phyloP scores from a whole-genome alignment of 37 sponge, comb jelly and placozoan genomes.

The Amphimedon queenslandica region DNA sequence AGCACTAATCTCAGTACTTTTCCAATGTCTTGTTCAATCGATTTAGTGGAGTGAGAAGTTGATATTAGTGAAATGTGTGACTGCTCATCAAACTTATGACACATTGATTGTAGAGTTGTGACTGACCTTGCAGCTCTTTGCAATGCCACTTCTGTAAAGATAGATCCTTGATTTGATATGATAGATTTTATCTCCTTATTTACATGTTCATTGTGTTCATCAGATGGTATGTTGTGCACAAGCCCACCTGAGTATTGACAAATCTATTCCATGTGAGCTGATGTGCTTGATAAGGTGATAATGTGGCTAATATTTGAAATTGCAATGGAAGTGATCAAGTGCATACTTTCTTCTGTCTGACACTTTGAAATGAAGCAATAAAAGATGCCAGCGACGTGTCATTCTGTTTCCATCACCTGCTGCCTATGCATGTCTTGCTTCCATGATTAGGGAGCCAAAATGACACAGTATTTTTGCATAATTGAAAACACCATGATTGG shows the following conservation, averaged over 20 bases:
- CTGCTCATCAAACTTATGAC: slow-evolving; percentile 16
- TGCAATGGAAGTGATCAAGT: too few species aligned
- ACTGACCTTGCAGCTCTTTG: slow-evolving; percentile 28
- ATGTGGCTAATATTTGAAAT: too few species aligned
- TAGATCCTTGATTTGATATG: slow-evolving; percentile 30
- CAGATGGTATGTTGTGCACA: slow-evolving; percentile 36
- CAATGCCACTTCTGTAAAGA: slow-evolving; percentile 22
- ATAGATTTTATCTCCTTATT: slow-evolving; percentile 41
- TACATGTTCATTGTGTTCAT: slow-evolving; percentile 48
- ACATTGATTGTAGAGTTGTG: slow-evolving; percentile 5
- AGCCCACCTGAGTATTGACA: slow-evolving; percentile 38
- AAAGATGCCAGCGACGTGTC: slow-evolving; percentile 32
- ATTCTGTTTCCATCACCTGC: slow-evolving; percentile 51
- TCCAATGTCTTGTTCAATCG: slow-evolving; percentile 2
- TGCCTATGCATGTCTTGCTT: slow-evolving; percentile 28
- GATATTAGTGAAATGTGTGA: not conserved
- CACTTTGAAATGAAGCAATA: slow-evolving; percentile 36
- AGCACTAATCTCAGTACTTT: too few species aligned
- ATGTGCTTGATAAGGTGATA: slow-evolving; percentile 19
- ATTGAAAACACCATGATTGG: slow-evolving; percentile 16
- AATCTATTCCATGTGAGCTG: slow-evolving; percentile 42
- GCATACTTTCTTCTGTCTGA: slow-evolving; percentile 15
- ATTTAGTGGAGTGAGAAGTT: slow-evolving; percentile 15
- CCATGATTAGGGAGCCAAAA: slow-evolving; percentile 12
- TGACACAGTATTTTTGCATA: slow-evolving; percentile 43